These are phyloP conservation scores for Drosophila erecta DNA, from an alignment of 1,140 invertebrate genomes.

Conservation along the genomic window DNA sequence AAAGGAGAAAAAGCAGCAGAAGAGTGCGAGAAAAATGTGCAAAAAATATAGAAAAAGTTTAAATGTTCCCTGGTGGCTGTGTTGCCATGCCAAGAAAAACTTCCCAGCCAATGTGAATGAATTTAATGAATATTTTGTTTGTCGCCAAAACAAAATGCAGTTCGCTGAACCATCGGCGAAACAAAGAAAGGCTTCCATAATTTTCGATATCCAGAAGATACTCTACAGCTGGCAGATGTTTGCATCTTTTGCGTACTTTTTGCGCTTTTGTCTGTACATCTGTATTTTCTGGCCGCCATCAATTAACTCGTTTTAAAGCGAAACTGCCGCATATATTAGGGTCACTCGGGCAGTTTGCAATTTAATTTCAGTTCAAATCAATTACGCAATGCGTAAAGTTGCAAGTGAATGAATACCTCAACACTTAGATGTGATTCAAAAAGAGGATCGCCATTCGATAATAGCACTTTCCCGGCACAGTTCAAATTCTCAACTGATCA, in stretches of 20 bases:
- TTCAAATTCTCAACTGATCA: constrained; percentile 20
- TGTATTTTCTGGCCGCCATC: not conserved
- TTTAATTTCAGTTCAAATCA: constrained; percentile 41
- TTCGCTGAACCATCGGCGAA: constrained; percentile 41
- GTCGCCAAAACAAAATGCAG: constrained; percentile 31
- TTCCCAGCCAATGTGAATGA: constrained; percentile 16
- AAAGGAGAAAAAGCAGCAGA: constrained; percentile 13
- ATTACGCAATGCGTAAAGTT: constrained; percentile 46
- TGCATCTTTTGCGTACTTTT: not conserved
- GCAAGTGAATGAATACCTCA: constrained; percentile 1
- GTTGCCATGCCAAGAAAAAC: constrained; percentile 34
- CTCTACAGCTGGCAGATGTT: constrained; percentile 6
- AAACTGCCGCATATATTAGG: constrained; percentile 50
- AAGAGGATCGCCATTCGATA: constrained; percentile 3
- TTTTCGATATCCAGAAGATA: constrained; percentile 1
- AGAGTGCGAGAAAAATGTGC: constrained; percentile 46
- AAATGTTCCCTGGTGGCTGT: constrained; percentile 32
- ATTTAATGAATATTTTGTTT: constrained; percentile 46
- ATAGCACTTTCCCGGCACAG: constrained; percentile 16
- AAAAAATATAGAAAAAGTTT: constrained; percentile 25
- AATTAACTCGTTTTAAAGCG: constrained; percentile 8
- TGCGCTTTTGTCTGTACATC: not conserved
- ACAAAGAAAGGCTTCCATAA: constrained; percentile 26
- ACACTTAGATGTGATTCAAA: constrained; percentile 1
- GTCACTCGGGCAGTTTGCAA: constrained; percentile 51